phyloP scores from a whole-genome alignment of 2,113 vertebrate genomes.

The Melanerpes aurifrons region DNA sequence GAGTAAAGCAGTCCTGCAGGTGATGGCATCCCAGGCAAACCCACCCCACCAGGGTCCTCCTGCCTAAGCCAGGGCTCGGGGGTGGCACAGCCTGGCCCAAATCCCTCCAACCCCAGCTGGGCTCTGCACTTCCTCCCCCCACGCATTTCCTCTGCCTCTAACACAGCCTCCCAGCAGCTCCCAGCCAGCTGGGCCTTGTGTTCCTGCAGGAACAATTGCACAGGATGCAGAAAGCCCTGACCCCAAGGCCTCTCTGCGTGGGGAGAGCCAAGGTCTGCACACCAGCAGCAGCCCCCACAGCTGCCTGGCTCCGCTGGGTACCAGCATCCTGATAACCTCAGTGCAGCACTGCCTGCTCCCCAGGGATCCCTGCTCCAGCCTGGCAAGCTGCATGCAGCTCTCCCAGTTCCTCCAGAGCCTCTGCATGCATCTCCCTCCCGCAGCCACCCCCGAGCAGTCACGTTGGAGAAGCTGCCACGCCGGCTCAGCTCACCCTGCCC shows the following conservation, averaged over 20 bases:
- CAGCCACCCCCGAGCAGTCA: neutral
- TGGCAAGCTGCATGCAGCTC: neutral
- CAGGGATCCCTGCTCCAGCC: neutral
- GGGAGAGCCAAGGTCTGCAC: neutral
- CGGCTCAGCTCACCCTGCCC: neutral
- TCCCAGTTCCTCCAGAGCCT: neutral
- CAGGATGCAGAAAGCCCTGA: neutral
- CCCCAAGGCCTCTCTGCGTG: neutral
- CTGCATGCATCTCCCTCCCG: neutral
- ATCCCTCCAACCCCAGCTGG: neutral
- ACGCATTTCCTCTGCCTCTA: neutral
- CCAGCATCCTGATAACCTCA: fast-evolving
- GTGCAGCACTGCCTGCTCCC: neutral
- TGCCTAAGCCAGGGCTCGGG: neutral
- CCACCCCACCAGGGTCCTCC: neutral
- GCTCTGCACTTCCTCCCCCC: neutral
- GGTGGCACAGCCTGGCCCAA: neutral
- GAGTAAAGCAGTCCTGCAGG: neutral
- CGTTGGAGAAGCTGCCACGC: neutral
- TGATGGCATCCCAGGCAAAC: neutral
- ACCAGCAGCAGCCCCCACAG: fast-evolving
- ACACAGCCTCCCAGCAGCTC: neutral
- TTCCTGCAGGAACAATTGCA: neutral
- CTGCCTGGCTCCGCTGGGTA: neutral
- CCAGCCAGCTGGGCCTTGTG: fast-evolving